phyloP scores from a whole-genome alignment of 2,113 vertebrate species.

The Nicator chloris region DNA sequence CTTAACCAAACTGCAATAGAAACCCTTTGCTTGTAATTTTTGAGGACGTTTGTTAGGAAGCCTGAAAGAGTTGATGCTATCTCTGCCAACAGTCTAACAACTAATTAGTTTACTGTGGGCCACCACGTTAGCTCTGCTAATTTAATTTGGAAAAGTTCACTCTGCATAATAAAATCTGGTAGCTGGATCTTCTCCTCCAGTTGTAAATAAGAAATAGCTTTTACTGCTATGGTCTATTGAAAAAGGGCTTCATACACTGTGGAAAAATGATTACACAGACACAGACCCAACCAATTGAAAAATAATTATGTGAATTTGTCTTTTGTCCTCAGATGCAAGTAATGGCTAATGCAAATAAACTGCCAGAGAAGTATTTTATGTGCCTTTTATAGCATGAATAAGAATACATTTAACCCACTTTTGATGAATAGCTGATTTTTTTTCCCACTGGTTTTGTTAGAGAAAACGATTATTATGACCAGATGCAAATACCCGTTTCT shows the following conservation, averaged over 20 bases:
- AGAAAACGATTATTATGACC: neutral
- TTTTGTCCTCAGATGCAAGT: conserved; percentile 46
- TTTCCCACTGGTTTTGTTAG: neutral
- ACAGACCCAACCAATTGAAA: conserved; percentile 43
- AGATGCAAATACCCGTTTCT: neutral
- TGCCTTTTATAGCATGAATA: neutral
- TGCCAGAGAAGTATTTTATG: conserved; percentile 21
- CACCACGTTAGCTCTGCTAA: neutral
- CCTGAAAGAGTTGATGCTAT: neutral
- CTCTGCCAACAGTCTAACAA: neutral
- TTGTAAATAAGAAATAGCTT: conserved; percentile 16
- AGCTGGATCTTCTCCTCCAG: neutral
- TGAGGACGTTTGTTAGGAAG: neutral
- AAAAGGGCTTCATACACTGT: neutral
- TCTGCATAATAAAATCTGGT: neutral
- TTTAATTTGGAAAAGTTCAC: conserved; percentile 38
- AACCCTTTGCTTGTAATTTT: neutral
- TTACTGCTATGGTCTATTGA: conserved; percentile 11
- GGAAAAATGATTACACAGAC: conserved; percentile 38
- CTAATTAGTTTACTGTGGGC: conserved; percentile 14
- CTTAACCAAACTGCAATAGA: neutral
- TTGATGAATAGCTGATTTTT: neutral
- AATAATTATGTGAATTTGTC: conserved; percentile 45
- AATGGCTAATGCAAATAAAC: conserved; percentile 39
- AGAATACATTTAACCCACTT: neutral